Evolutionary conservation across 2,888 invertebrate genomes (phyloP).

Genomic region (Andrena bucephala): DNA sequence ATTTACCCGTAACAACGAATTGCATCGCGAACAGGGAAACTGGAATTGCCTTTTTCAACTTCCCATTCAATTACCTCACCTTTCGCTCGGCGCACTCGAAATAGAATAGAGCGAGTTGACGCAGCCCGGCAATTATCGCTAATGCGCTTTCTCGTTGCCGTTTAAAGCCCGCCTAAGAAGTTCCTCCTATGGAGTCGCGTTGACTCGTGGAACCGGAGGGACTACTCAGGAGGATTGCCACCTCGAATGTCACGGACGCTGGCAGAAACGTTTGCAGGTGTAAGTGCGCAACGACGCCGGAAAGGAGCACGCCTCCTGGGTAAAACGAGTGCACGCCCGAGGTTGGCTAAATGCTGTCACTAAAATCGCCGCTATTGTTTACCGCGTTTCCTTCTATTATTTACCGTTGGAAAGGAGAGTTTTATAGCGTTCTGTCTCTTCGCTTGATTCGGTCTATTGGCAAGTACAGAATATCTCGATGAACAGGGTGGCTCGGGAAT

Average conservation of each 20-base stretch:
- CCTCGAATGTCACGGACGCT: conserved; percentile 64
- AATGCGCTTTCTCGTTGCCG: conserved; percentile 68
- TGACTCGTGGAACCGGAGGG: conserved; percentile 55
- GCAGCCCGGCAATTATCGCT: conserved; percentile 69
- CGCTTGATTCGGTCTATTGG: no score
- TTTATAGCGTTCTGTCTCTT: no score
- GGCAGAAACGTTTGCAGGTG: conserved; percentile 52
- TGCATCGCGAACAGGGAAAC: neutral
- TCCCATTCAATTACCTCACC: conserved; percentile 46
- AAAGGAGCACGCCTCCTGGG: conserved; percentile 49
- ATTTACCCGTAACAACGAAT: neutral
- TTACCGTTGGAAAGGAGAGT: neutral
- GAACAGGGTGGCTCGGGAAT: no score
- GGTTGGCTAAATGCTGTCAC: conserved; percentile 29
- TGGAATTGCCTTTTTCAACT: conserved; percentile 32
- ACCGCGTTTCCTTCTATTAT: conserved; percentile 11
- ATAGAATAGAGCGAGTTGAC: conserved; percentile 56
- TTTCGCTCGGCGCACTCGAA: conserved; percentile 33
- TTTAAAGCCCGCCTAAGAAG: conserved; percentile 64
- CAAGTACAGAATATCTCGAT: no score
- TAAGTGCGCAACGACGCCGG: conserved; percentile 41
- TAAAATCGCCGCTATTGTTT: conserved; percentile 12
- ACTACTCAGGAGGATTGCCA: conserved; percentile 69
- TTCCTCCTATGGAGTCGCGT: conserved; percentile 50
- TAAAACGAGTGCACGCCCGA: conserved; percentile 27